These are phyloP conservation scores for Scomberomorus guttatus DNA, from an alignment of 2,797 vertebrate species.

Conservation along the genomic window DNA sequence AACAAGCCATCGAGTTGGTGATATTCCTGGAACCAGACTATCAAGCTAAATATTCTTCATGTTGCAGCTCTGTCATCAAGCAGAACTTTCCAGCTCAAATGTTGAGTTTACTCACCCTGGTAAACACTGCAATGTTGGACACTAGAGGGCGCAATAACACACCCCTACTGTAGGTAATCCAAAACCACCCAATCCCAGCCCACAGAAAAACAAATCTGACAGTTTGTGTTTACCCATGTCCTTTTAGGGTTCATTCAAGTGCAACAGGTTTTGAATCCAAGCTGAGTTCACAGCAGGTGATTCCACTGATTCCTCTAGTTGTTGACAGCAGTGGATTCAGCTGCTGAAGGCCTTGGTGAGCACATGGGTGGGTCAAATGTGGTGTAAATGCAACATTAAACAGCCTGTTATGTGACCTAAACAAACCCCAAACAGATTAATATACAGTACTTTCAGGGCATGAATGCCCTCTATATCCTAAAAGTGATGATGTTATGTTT, in stretches of 20 bases:
- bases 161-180: background rate
- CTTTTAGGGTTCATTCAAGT: background rate
- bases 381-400: background rate
- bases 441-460: background rate
- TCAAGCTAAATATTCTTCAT: too few species aligned
- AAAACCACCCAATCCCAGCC: background rate
- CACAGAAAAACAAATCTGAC: background rate
- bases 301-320: background rate
- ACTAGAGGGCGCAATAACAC: conserved; percentile 41
- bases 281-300: background rate
- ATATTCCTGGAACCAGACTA: too few species aligned
- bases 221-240: background rate
- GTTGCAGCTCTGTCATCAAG: background rate
- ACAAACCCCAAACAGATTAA: background rate
- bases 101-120: background rate
- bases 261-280: background rate
- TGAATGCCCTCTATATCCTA: too few species aligned
- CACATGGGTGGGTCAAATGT: background rate
- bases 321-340: background rate
- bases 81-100: too few species aligned
- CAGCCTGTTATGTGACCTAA: background rate
- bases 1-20: too few species aligned
- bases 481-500: background rate
- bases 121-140: background rate
- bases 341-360: background rate